Base-by-base conservation (phyloP, 1,140 invertebrate species). In the Eubasilissa regina region DNA sequence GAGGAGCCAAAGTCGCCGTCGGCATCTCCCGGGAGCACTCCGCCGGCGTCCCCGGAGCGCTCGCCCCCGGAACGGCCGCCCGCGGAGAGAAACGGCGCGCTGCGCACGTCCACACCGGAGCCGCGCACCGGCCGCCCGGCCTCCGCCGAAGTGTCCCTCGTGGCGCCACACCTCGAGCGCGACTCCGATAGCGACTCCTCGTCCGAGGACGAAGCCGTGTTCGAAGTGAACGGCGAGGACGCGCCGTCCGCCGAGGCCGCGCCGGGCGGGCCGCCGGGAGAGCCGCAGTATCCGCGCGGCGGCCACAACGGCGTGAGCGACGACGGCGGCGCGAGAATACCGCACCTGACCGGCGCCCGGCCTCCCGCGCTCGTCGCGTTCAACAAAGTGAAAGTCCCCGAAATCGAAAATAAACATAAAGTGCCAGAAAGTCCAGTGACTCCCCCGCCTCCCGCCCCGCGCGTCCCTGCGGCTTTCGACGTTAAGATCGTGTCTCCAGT, bases 221-320 rank as follows among this genome's bases (percentile, higher is more conserved):
- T 86, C 60, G 85, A 84, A 60, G 84, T 84, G 58, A 90, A 87
- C 82, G 86, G 84, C 55, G 64, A 75, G 13, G 80, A 81, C 84
- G 85, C 83, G 78, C 15, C 8, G 45, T 53, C 10, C 47, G 60
- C 35, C 79, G 77, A 81, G 74, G 44, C 51, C 43, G 90, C 43
- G 90, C 94, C 55, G 91, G 92, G 0, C 90, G 90, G 75, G 85
- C 87, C 1, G 92, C 93, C 92, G 17, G 91, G 91, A 85, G 93
- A 93, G 1, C 88, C 93, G 77, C 89, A 91, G 75, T 93, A 92
- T 84, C 90, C 90, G 73, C 94, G 94, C 83, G 87, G 35, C 74
- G 77, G 80, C 76, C 62, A 60, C 58, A 83, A 78, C 77, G 80
- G 81, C 80, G 75, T 77, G 80, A 83, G 45, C 15, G 72, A 17